phyloP scores from a whole-genome alignment of 2,888 invertebrate genomes.

The Idaea aversata region DNA sequence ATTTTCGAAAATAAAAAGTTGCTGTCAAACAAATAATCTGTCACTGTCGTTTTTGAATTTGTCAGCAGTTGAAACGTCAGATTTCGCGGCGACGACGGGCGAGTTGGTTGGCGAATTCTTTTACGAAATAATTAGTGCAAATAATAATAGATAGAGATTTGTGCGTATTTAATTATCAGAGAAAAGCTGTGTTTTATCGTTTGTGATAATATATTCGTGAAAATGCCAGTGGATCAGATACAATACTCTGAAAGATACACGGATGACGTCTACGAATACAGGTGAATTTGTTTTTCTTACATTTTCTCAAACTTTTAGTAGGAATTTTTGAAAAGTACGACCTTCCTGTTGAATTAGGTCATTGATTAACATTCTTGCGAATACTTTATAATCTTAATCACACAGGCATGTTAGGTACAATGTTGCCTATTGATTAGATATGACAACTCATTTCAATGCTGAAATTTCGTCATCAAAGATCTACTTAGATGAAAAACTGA shows the following conservation, averaged over 20 bases:
- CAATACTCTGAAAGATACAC: constrained; percentile 96
- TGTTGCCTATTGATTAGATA: too few species aligned
- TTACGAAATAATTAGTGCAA: neutral
- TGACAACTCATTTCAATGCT: too few species aligned
- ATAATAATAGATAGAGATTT: neutral
- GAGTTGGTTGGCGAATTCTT: neutral
- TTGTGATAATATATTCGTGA: constrained; percentile 4
- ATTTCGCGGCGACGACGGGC: neutral
- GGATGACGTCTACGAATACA: constrained; percentile 93
- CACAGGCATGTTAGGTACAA: too few species aligned
- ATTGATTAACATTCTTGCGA: too few species aligned
- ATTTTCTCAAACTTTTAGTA: constrained; percentile 4
- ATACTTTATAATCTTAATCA: too few species aligned
- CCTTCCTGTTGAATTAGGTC: too few species aligned
- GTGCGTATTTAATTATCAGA: neutral
- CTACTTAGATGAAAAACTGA: too few species aligned
- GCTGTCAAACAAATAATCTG: neutral
- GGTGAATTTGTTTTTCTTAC: constrained; percentile 73
- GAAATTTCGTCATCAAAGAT: too few species aligned
- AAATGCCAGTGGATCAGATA: constrained; percentile 88
- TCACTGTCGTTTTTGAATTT: neutral
- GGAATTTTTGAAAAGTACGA: neutral
- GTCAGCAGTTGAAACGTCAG: neutral
- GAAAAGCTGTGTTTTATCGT: neutral
- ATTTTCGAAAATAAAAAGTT: neutral